These are phyloP conservation scores for Eilema sororculum DNA, from an alignment of 2,888 invertebrate species.

Conservation along the genomic window DNA sequence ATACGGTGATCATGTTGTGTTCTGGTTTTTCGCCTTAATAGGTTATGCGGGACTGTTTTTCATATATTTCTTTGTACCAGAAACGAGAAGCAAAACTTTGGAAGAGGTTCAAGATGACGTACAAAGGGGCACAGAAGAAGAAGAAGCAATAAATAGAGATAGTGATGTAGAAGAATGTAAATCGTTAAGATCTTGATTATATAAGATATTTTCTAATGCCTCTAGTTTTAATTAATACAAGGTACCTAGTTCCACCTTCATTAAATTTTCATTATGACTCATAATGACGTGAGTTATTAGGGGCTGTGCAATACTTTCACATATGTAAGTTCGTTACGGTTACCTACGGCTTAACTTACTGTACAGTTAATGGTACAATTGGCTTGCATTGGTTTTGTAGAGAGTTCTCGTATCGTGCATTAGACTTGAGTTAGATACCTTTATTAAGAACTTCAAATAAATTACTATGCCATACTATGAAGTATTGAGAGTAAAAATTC, in stretches of 20 bases:
- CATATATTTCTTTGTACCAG: constrained; percentile 86
- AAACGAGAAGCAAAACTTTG: constrained; percentile 88
- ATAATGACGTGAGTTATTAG: neutral
- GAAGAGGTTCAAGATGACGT: constrained; percentile 87
- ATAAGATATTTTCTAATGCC: neutral
- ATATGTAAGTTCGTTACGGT: neutral
- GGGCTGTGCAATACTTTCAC: neutral
- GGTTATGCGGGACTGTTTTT: constrained; percentile 87
- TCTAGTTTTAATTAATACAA: neutral
- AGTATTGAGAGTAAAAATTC: neutral
- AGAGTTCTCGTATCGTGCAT: neutral
- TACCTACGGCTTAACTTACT: neutral
- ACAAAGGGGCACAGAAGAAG: constrained; percentile 65
- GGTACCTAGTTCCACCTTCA: neutral
- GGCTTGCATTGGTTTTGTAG: neutral
- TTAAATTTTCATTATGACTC: neutral
- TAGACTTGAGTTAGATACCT: no score
- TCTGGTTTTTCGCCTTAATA: constrained; percentile 86
- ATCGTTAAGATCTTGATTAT: constrained; percentile 8
- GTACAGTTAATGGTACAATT: no score
- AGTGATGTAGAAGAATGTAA: constrained; percentile 20
- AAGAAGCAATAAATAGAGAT: constrained; percentile 52
- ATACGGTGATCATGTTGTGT: constrained; percentile 87
- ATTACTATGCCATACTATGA: no score
- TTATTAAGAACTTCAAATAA: no score